These are phyloP conservation scores for Ophraella communa DNA, from an alignment of 2,888 invertebrate species.

Conservation along the genomic window DNA sequence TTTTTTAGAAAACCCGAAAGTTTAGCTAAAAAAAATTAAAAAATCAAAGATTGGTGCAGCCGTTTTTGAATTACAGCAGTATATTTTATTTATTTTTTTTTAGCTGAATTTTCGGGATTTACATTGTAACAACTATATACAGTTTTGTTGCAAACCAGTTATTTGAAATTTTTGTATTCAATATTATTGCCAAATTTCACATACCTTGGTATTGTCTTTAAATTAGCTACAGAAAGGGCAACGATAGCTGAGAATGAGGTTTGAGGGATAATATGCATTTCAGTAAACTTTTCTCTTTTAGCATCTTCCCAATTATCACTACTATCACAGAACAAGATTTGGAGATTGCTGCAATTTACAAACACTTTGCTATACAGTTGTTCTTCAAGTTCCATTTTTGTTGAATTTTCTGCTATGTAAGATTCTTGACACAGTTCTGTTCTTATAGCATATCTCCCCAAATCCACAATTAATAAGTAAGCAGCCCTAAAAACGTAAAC, in stretches of 20 bases:
- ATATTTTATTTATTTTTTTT: too few species aligned
- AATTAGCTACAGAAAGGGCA: constrained; percentile 50
- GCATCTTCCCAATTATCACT: constrained; percentile 78
- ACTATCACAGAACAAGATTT: constrained; percentile 68
- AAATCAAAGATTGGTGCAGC: too few species aligned
- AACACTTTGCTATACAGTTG: constrained; percentile 78
- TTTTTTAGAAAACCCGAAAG: too few species aligned
- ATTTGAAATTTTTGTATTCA: too few species aligned
- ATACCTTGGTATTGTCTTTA: constrained; percentile 56
- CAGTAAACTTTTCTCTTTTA: constrained; percentile 74
- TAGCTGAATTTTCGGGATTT: too few species aligned
- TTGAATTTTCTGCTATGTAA: constrained; percentile 74
- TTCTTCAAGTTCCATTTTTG: constrained; percentile 83
- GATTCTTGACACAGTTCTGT: constrained; percentile 77
- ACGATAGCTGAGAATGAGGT: constrained; percentile 58
- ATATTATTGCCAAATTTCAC: too few species aligned
- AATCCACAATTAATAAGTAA: constrained; percentile 74
- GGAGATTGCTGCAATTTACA: constrained; percentile 71
- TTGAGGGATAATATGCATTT: constrained; percentile 76
- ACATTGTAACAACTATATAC: too few species aligned
- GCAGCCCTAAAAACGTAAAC: constrained; percentile 68
- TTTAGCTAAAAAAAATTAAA: too few species aligned
- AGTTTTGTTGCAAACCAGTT: too few species aligned
- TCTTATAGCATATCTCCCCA: constrained; percentile 72
- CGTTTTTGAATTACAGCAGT: too few species aligned